These are phyloP conservation scores for Tiliqua scincoides DNA, from an alignment of 2,113 vertebrate species.

Conservation along the genomic window DNA sequence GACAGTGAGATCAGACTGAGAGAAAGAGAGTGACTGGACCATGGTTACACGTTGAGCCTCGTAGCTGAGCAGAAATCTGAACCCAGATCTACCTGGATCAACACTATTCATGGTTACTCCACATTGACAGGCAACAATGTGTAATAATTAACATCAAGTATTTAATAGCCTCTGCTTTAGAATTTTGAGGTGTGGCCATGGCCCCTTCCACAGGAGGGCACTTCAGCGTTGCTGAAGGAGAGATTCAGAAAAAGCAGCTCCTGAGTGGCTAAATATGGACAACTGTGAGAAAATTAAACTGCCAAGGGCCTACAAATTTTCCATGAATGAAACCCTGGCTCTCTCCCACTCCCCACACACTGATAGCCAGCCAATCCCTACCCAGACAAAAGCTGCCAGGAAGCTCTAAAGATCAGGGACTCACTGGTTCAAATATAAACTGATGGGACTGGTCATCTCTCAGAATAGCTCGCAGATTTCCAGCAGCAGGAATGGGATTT, in stretches of 20 bases:
- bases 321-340: background rate
- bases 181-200: background rate
- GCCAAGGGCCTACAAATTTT: background rate
- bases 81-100: background rate
- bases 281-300: background rate
- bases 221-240: background rate
- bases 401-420: background rate
- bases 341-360: background rate
- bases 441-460: constrained; percentile 7
- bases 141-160: background rate
- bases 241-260: background rate
- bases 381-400: background rate
- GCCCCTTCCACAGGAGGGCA: background rate
- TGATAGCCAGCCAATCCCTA: background rate
- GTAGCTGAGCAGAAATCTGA: background rate
- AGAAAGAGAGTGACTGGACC: background rate
- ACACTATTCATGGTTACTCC: background rate
- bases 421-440: background rate
- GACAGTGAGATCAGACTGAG: background rate
- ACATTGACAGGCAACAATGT: background rate
- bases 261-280: background rate
- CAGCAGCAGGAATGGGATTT: background rate
- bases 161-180: background rate
- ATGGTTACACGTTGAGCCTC: background rate
- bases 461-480: constrained; percentile 47